Evolutionary conservation across 2,797 vertebrate species (phyloP).

Genomic region (Podargus strigoides): DNA sequence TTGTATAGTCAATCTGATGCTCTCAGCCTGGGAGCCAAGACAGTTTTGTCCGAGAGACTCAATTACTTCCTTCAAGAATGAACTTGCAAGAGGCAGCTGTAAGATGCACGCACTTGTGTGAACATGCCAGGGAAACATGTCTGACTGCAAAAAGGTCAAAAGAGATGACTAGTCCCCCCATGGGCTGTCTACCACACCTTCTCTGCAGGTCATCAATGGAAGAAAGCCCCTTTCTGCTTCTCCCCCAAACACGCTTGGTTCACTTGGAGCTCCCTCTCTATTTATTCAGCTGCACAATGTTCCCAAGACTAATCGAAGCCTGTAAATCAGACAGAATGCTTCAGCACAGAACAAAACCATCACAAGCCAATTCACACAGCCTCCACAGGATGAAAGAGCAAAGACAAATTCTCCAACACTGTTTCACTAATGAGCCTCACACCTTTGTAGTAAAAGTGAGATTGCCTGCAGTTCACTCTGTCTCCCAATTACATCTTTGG

Average conservation of each 20-base stretch:
- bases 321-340: neutral
- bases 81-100: constrained; percentile 10
- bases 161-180: neutral
- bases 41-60: neutral
- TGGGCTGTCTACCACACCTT: neutral
- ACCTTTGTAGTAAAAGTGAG: neutral
- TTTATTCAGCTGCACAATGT: neutral
- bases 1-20: neutral
- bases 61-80: neutral
- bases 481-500: neutral
- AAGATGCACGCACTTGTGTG: neutral
- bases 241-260: neutral
- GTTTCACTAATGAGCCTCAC: neutral
- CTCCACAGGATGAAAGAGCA: neutral
- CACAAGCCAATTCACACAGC: neutral
- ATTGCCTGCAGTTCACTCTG: neutral
- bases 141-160: neutral
- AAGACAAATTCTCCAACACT: neutral
- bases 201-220: neutral
- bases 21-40: neutral
- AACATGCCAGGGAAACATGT: neutral
- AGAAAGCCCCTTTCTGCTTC: neutral
- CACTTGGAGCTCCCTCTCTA: neutral
- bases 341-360: neutral
- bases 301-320: neutral